These are phyloP conservation scores for Hymenochirus boettgeri DNA, from an alignment of 2,113 vertebrate species.

Conservation along the genomic window DNA sequence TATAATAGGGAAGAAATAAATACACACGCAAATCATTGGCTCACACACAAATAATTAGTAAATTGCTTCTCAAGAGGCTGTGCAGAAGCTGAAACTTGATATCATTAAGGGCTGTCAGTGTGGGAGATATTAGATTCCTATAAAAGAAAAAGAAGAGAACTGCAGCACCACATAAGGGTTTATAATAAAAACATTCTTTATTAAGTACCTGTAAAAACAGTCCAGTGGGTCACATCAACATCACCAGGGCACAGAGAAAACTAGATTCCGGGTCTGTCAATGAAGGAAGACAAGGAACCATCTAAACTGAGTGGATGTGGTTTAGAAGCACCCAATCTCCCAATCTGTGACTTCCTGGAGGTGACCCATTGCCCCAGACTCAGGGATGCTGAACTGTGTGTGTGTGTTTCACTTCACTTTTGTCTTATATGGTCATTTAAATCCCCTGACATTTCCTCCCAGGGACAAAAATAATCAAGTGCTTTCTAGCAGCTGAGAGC, in stretches of 20 bases:
- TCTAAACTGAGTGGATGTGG: background rate
- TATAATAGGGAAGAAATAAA: too few relatives aligned
- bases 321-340: background rate
- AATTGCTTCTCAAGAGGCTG: background rate
- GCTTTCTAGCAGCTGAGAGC: conserved; percentile 77
- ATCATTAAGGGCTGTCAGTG: too few relatives aligned
- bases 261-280: too few relatives aligned
- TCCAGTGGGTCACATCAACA: too few relatives aligned
- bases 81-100: background rate
- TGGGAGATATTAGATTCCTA: background rate
- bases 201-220: too few relatives aligned
- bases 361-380: conserved; percentile 3
- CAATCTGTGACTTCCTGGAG: background rate
- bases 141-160: too few relatives aligned
- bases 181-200: too few relatives aligned
- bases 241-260: too few relatives aligned
- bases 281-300: background rate
- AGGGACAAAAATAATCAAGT: conserved; percentile 85
- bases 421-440: conserved; percentile 89
- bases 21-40: too few relatives aligned
- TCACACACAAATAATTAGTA: too few relatives aligned
- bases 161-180: too few relatives aligned
- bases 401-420: conserved; percentile 52
- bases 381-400: conserved; percentile 18
- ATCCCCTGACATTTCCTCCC: conserved; percentile 73